These are phyloP conservation scores for Macrotrachela quadricornifera DNA, from an alignment of 1,140 invertebrate species.

Conservation along the genomic window DNA sequence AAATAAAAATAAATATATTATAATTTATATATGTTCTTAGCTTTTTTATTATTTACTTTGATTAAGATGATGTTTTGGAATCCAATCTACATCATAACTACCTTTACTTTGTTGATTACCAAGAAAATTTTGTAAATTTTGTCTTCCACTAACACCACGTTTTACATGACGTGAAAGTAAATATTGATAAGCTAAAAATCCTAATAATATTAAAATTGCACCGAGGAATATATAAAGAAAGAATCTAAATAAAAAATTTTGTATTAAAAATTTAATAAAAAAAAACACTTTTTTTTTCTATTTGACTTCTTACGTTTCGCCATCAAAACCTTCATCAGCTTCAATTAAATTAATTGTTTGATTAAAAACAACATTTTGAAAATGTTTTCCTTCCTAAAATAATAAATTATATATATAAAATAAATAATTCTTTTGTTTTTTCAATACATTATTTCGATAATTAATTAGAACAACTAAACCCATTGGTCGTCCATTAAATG, in stretches of 20 bases:
- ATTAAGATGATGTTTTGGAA: conserved; percentile 5
- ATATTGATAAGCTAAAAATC: conserved; percentile 70
- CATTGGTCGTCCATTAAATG: conserved; percentile 79
- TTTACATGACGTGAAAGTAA: conserved; percentile 24
- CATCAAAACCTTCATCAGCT: conserved; percentile 82
- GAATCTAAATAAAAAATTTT: conserved; percentile 31
- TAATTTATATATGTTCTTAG: too few species aligned
- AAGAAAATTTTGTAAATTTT: neutral
- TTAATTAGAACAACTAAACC: conserved; percentile 75
- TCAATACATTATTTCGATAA: conserved; percentile 57
- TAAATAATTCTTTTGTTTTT: conserved; percentile 10
- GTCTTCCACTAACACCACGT: neutral
- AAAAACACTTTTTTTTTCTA: neutral
- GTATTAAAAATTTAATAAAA: neutral
- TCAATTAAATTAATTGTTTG: conserved; percentile 92
- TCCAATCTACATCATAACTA: conserved; percentile 5
- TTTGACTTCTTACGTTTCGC: conserved; percentile 51
- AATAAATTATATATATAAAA: neutral
- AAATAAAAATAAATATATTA: too few species aligned
- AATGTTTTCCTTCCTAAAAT: conserved; percentile 43
- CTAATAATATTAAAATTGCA: conserved; percentile 58
- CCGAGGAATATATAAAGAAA: conserved; percentile 84
- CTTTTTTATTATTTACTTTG: neutral
- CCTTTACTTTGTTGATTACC: neutral
- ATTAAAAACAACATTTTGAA: conserved; percentile 80